Evolutionary conservation across 2,888 invertebrate genomes (phyloP), one percentile per base, ranked within the genome.

Genomic region (Selenia dentaria): DNA sequence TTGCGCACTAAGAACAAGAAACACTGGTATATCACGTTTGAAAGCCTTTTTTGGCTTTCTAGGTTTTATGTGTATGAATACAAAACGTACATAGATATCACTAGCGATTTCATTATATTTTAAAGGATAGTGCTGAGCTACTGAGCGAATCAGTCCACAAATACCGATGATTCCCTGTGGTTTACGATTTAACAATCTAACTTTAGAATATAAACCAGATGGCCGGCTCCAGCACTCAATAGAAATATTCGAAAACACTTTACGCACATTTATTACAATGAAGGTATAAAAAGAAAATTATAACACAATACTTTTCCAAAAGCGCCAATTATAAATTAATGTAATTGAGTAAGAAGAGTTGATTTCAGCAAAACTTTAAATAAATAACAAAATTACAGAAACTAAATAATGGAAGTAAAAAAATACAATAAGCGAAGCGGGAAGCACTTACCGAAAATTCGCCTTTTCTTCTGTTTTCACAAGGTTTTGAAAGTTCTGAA

Each of bases 121-220:
- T 57, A 64, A 59, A 62, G 45, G 59, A 64, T 63, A 58, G 54
- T 62, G 59, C 64, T 22, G 22, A 25, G 9, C 10, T 10, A 6
- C 25, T 54, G 57, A 66, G 66, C 62, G 65, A 66, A 74, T 63
- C 50, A 67, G 56, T 73, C 76, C 70, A 71, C 74, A 74, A 79
- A 82, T 79, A 81, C 67, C 70, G 78, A 78, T 79, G 81, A 81
- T 81, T 81, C 77, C 74, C 74, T 73, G 74, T 74, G 79, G 84
- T 90, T 88, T 85, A 89, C 87, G 85, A 86, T 87, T 86, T 84
- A 82, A 83, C 83, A 85, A 83, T 86, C 89, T 90, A 90, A 90
- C 84, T 89, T 88, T 90, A 90, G 89, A 87, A 86, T 85, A 82
- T 79, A 84, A 85, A 81, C 89, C 89, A 90, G 89, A 90, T 90